Evolutionary conservation across 92 coral and sea anemone genomes (phyloP), one percentile per base, ranked within the genome.

Genomic region (Phenganax stokvisi): DNA sequence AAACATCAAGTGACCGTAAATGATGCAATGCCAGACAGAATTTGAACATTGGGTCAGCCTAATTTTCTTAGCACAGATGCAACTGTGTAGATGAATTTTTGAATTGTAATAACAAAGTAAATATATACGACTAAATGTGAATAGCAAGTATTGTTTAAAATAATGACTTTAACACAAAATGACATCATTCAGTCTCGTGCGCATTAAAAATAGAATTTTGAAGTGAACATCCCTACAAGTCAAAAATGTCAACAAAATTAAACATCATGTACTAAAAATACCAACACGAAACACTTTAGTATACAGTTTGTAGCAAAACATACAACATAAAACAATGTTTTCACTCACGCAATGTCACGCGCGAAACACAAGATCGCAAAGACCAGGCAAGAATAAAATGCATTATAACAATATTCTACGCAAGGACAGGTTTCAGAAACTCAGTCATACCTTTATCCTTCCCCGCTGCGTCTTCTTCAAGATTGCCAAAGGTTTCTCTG

Each of bases 351-450:
- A 59, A 13, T n/a, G 61, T 54, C 61, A 53, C 59, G 62, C 30
- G 17, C 25, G 54, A 71, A 53, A 47, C 55, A 71, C 28, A 4
- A 70, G 8, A 31, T 12, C 17, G 28, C 17, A 6, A 47, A 71
- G 25, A n/a, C 72, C 72, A 80, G 30, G 56, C 85, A 75, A 57
- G 83, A 65, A 69, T 31, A 16, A 77, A 77, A 13, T 27, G 8
- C 44, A 7, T 77, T 59, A 51, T 51, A 68, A 11, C 54, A 29
- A 28, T 29, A 28, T 68, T 68, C 16, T 7, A 44, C 16, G 30
- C 16, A 20, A 27, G 47, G 10, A 37, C 54, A 28, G 10, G 8
- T 53, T 37, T 10, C 3, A 68, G 47, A 68, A 68, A 12, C 44
- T 3, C 47, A 9, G 31, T 20, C 30, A 59, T 44, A 76, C 81